A percentile compares a stretch with the other conserved stretches of the same genome.
These are phyloP conservation scores for Albula goreensis DNA, from an alignment of 2,113 vertebrate species.

Conservation along the genomic window DNA sequence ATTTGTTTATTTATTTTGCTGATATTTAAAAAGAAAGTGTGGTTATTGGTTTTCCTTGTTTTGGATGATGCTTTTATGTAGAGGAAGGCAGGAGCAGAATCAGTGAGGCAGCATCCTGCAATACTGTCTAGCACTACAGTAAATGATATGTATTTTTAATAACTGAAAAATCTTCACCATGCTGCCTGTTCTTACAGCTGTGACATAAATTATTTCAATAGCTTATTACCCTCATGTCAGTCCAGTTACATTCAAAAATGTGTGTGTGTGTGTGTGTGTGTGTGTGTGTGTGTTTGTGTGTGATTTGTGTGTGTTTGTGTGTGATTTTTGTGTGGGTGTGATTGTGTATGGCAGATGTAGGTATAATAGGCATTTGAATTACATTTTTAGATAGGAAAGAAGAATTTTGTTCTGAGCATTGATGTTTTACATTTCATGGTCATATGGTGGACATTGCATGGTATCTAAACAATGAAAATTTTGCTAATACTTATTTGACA, in stretches of 20 bases:
- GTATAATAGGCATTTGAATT: too few species aligned
- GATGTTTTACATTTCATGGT: too few species aligned
- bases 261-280: too few species aligned
- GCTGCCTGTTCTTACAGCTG: background rate
- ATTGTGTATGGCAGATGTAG: background rate
- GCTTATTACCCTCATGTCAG: constrained; percentile 3
- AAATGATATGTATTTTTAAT: constrained; percentile 16
- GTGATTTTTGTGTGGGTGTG: background rate
- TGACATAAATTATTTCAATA: constrained; percentile 1
- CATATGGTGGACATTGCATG: too few species aligned
- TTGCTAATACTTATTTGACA: too few species aligned
- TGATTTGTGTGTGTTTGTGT: background rate
- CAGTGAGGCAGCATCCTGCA: background rate
- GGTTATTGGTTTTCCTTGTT: background rate
- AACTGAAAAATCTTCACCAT: background rate
- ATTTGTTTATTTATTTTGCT: constrained; percentile 25
- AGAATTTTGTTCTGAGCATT: too few species aligned
- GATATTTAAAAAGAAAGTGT: constrained; percentile 10
- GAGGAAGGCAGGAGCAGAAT: background rate
- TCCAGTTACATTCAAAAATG: background rate
- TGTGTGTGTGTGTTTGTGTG: background rate
- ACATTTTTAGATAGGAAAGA: too few species aligned
- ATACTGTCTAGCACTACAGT: background rate
- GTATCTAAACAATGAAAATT: too few species aligned
- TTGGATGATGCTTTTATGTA: background rate